Conservation (phyloP, 2,113 vertebrate genomes). For the Leptobrachium ailaonicum region DNA sequence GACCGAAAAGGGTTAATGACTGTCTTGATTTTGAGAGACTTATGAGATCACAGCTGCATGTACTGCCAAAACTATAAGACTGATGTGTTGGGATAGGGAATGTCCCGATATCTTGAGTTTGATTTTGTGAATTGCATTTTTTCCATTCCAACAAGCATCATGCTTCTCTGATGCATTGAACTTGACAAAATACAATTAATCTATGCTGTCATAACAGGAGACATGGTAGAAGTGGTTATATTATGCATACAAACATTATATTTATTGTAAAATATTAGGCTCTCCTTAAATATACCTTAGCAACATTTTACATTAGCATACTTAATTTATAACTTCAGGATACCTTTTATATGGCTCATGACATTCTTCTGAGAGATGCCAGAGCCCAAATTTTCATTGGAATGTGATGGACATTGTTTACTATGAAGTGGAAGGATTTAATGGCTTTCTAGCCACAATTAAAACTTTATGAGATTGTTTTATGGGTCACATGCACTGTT, state of each 20-base stretch:
- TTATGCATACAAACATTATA: slow-evolving; percentile 9
- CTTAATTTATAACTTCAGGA: slow-evolving; percentile 28
- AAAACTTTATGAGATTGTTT: slow-evolving; percentile 4
- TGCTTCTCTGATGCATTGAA: too few relatives aligned
- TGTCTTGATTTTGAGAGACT: too few relatives aligned
- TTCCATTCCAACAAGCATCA: too few relatives aligned
- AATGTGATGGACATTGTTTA: slow-evolving; percentile 25
- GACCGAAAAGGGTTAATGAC: too few relatives aligned
- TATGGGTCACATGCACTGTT: neutral
- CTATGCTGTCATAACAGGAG: neutral
- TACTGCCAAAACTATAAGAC: too few relatives aligned
- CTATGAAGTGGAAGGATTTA: slow-evolving; percentile 15
- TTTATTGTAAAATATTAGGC: slow-evolving; percentile 22
- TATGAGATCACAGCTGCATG: too few relatives aligned
- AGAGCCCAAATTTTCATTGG: slow-evolving; percentile 29
- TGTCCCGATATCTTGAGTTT: too few relatives aligned
- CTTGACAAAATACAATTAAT: too few relatives aligned
- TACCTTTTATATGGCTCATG: slow-evolving; percentile 29
- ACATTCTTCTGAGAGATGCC: slow-evolving; percentile 32
- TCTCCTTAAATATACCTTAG: slow-evolving; percentile 21
- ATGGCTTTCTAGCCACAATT: slow-evolving; percentile 8
- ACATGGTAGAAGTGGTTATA: neutral
- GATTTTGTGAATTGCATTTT: too few relatives aligned
- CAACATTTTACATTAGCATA: slow-evolving; percentile 15
- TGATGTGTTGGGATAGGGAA: too few relatives aligned